These are phyloP conservation scores for Myiopsitta monachus DNA, from an alignment of 2,113 vertebrate species.

Conservation along the genomic window DNA sequence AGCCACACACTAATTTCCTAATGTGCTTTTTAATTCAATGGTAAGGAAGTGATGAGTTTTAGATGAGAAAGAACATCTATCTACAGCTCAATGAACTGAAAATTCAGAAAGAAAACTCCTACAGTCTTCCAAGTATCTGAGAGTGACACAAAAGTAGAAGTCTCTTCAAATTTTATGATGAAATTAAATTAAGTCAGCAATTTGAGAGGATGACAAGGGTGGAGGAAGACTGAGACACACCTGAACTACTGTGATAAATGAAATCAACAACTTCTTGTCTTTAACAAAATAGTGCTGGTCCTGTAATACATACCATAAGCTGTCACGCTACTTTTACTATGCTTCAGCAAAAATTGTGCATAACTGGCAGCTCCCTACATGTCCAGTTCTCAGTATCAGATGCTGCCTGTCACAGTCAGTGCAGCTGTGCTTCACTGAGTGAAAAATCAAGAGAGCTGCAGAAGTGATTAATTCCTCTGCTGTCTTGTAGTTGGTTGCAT, in stretches of 20 bases:
- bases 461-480: background rate
- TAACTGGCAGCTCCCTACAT: background rate
- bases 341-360: constrained; percentile 13
- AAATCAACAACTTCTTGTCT: constrained; percentile 3
- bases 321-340: background rate
- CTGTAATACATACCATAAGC: background rate
- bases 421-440: background rate
- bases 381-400: background rate
- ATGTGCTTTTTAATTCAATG: background rate
- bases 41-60: constrained; percentile 47
- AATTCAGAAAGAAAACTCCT: constrained; percentile 38
- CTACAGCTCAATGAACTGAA: constrained; percentile 53
- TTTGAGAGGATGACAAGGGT: background rate
- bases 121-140: background rate
- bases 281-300: background rate
- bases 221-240: background rate
- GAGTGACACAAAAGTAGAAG: constrained; percentile 28
- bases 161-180: constrained; percentile 36
- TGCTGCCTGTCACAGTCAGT: background rate
- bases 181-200: constrained; percentile 48
- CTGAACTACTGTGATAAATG: constrained; percentile 26
- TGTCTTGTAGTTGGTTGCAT: rapidly evolving
- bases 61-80: constrained; percentile 48
- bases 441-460: background rate
- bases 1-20: constrained; percentile 53